These are phyloP conservation scores for Dilophus febrilis DNA, from an alignment of 2,888 invertebrate genomes.

Conservation along the genomic window DNA sequence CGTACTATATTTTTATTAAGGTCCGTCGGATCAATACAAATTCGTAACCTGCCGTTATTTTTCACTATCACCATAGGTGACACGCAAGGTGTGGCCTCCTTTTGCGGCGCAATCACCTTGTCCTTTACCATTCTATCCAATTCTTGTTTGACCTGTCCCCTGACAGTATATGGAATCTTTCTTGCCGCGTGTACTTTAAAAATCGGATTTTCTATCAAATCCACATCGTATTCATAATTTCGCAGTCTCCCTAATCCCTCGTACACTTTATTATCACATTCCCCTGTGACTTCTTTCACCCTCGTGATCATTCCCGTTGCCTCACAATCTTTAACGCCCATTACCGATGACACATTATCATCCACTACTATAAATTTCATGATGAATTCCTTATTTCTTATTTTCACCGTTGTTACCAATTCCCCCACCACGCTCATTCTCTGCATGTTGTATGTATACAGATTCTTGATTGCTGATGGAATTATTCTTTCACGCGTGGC, in stretches of 20 bases:
- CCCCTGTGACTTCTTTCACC: too few species aligned
- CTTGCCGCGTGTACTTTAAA: conserved; percentile 4
- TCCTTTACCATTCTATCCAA: conserved; percentile 9
- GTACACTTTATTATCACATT: neutral
- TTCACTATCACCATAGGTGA: conserved; percentile 9
- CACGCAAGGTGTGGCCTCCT: conserved; percentile 10
- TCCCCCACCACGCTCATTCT: neutral
- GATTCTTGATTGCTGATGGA: conserved; percentile 3
- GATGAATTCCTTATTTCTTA: neutral
- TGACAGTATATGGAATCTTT: conserved; percentile 9
- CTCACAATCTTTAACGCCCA: neutral
- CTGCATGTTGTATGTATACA: conserved; percentile 1
- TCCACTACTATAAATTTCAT: neutral
- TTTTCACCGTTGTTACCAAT: too few species aligned
- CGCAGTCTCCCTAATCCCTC: neutral
- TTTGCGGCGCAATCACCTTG: conserved; percentile 9
- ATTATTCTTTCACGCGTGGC: neutral
- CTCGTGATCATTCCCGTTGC: neutral
- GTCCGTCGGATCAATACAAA: conserved; percentile 8
- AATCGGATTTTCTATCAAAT: neutral
- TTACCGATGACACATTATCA: neutral
- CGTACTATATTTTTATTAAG: conserved; percentile 9
- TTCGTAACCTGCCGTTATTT: conserved; percentile 6
- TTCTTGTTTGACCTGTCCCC: conserved; percentile 10
- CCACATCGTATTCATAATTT: conserved; percentile 1